Evolutionary conservation across 2,113 vertebrate species (phyloP).

Genomic region (Dipodomys ordii): DNA sequence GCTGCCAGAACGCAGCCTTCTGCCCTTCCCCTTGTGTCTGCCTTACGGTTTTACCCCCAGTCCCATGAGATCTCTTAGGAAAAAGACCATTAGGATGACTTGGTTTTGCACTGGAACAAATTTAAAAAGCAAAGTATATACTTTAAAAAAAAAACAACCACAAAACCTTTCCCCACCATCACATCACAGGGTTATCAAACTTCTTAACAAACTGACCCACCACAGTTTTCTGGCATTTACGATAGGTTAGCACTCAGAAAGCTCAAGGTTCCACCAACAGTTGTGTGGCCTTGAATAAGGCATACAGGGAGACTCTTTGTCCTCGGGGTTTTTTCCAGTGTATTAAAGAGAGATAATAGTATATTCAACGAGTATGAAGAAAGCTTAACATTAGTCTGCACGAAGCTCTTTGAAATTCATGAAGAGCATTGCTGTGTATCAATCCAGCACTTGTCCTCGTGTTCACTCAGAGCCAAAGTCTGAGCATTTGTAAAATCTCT

Average conservation of each 20-base stretch:
- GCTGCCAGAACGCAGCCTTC: background rate
- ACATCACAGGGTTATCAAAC: background rate
- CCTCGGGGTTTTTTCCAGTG: slow-evolving; percentile 50
- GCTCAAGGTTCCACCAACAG: slow-evolving; percentile 63
- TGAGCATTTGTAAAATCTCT: slow-evolving; percentile 60
- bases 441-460: slow-evolving; percentile 68
- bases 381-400: slow-evolving; percentile 68
- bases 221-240: background rate
- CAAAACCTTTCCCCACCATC: background rate
- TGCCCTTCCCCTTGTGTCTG: background rate
- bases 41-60: background rate
- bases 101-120: slow-evolving; percentile 11
- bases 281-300: slow-evolving; percentile 68
- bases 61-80: background rate
- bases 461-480: slow-evolving; percentile 42
- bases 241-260: background rate
- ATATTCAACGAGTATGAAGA: slow-evolving; percentile 76
- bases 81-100: background rate
- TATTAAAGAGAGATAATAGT: slow-evolving; percentile 67
- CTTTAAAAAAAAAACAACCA: background rate
- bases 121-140: background rate
- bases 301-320: slow-evolving; percentile 74
- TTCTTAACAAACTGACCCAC: slow-evolving; percentile 39
- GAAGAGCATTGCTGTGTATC: slow-evolving; percentile 63
- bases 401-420: slow-evolving; percentile 78